phyloP scores from a whole-genome alignment of 2,797 vertebrate species.

The Microcaecilia unicolor region DNA sequence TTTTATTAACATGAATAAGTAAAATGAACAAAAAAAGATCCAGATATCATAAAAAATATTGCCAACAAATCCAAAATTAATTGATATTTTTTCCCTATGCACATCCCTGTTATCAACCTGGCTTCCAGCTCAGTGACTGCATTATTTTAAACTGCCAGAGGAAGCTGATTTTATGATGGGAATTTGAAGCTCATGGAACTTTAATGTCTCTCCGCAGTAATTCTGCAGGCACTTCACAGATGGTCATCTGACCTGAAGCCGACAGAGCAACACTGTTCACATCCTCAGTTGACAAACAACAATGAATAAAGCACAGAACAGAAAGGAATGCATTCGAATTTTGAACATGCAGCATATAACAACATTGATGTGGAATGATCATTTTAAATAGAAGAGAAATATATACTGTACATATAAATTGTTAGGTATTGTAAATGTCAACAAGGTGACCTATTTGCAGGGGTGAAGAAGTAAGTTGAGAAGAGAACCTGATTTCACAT shows the following conservation, averaged over 20 bases:
- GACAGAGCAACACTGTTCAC: slow-evolving; percentile 36
- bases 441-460: too few species aligned
- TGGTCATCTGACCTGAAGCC: slow-evolving; percentile 20
- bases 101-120: too few species aligned
- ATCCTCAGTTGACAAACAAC: slow-evolving; percentile 24
- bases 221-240: slow-evolving; percentile 36
- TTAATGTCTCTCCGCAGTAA: slow-evolving; percentile 33
- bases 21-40: too few species aligned
- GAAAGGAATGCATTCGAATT: slow-evolving; percentile 5
- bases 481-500: too few species aligned
- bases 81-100: too few species aligned
- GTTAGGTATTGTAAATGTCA: too few species aligned
- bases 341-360: background rate
- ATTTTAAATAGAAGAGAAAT: slow-evolving; percentile 2
- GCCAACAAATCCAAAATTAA: too few species aligned
- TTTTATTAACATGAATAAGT: too few species aligned
- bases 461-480: too few species aligned
- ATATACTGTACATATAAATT: background rate
- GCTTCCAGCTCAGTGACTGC: background rate
- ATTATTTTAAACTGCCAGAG: slow-evolving; percentile 12
- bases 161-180: slow-evolving; percentile 4
- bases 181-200: slow-evolving; percentile 9
- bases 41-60: too few species aligned
- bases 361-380: background rate
- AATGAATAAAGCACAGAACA: slow-evolving; percentile 35